A percentile compares a stretch with the other conserved stretches of the same genome.
These are phyloP conservation scores for Aplidium turbinatum DNA, from an alignment of 23 tunicate genomes.

Conservation along the genomic window DNA sequence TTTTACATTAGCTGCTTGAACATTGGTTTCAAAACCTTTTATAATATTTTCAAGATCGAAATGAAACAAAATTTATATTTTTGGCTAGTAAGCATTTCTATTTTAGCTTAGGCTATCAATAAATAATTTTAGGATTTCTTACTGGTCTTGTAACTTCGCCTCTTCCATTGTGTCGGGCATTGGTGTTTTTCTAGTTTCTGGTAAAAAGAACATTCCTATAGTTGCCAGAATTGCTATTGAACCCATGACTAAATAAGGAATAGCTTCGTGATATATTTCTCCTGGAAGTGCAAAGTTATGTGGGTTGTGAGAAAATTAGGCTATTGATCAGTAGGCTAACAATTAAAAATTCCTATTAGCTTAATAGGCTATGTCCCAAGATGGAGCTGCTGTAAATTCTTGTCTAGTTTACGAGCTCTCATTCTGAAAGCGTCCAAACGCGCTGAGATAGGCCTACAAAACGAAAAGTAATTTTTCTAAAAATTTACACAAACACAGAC, in stretches of 20 bases:
- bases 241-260: constrained; percentile 3
- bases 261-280: neutral
- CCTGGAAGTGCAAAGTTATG: neutral
- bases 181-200: constrained; percentile 1
- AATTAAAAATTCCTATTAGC: too few relatives aligned
- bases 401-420: neutral
- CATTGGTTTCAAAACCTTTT: too few relatives aligned
- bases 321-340: neutral
- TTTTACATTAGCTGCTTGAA: too few relatives aligned
- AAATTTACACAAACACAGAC: too few relatives aligned
- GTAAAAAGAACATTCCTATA: neutral
- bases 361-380: neutral
- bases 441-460: too few relatives aligned
- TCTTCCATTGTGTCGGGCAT: constrained; percentile 5
- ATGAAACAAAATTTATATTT: too few relatives aligned
- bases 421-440: too few relatives aligned
- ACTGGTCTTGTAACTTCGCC: constrained; percentile 6
- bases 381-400: neutral
- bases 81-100: too few relatives aligned
- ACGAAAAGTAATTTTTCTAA: too few relatives aligned
- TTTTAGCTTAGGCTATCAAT: too few relatives aligned
- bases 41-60: too few relatives aligned
- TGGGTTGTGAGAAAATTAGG: neutral
- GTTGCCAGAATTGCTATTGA: neutral
- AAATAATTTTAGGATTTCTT: too few relatives aligned